Evolutionary conservation across 2,113 vertebrate species (phyloP).

Genomic region (Cygnus atratus): DNA sequence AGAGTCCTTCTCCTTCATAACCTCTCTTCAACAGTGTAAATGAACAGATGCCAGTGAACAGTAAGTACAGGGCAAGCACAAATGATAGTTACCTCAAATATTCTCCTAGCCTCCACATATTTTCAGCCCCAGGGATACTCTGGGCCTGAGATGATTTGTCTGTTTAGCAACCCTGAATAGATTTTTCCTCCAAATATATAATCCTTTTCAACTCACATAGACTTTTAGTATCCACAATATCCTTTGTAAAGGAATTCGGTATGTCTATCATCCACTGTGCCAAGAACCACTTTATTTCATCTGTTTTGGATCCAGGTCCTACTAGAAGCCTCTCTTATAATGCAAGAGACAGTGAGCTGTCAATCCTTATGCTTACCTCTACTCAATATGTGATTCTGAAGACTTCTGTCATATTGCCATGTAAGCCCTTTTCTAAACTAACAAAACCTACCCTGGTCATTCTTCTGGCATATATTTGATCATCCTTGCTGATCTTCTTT

Average conservation of each 20-base stretch:
- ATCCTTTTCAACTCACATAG: neutral
- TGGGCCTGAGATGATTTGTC: neutral
- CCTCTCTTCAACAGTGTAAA: neutral
- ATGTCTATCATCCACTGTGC: neutral
- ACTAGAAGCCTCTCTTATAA: neutral
- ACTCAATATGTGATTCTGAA: neutral
- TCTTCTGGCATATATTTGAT: neutral
- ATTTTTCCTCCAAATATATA: neutral
- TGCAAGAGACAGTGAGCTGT: neutral
- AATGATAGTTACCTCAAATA: neutral
- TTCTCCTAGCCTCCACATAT: neutral
- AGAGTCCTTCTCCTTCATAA: neutral
- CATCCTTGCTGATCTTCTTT: neutral
- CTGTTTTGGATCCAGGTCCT: neutral
- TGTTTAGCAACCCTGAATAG: neutral
- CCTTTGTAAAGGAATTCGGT: neutral
- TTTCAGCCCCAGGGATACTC: rapidly evolving
- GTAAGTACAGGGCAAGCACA: neutral
- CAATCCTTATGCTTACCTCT: neutral
- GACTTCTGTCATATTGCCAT: neutral
- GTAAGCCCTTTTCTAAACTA: neutral
- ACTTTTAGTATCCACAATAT: neutral
- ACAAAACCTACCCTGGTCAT: neutral
- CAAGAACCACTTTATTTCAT: neutral
- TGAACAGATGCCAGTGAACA: neutral